phyloP scores from a whole-genome alignment of 1,140 invertebrate species.

The Drosophila kanapiae region DNA sequence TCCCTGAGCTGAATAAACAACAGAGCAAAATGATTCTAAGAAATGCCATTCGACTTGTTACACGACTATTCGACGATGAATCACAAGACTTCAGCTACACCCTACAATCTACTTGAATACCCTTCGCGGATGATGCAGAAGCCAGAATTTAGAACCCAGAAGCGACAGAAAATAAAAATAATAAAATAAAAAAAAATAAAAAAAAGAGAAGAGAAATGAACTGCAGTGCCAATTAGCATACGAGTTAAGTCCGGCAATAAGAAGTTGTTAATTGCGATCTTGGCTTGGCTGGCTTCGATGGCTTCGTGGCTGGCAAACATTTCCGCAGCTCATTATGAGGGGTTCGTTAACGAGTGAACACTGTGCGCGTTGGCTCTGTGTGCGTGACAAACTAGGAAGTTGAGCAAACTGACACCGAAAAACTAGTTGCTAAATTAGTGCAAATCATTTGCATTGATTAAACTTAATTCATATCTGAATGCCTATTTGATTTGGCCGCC shows the following conservation, averaged over 20 bases:
- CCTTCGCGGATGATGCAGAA: slow-evolving; percentile 1
- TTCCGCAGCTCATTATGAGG: slow-evolving; percentile 61
- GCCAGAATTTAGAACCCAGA: no score
- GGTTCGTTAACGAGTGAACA: slow-evolving; percentile 53
- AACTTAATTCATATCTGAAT: slow-evolving; percentile 69
- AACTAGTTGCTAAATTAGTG: slow-evolving; percentile 76
- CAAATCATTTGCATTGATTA: slow-evolving; percentile 77
- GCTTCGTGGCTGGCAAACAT: slow-evolving; percentile 52
- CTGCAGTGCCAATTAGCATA: slow-evolving; percentile 71
- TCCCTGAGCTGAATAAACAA: slow-evolving; percentile 9
- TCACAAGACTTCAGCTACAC: slow-evolving; percentile 4
- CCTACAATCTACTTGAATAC: slow-evolving; percentile 1
- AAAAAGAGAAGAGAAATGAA: slow-evolving; percentile 14
- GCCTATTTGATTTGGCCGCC: slow-evolving; percentile 65
- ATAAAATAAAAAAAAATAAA: not conserved
- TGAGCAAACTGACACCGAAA: slow-evolving; percentile 39
- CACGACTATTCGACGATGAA: slow-evolving; percentile 17
- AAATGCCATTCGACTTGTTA: slow-evolving; percentile 32
- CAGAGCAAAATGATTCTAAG: slow-evolving; percentile 21
- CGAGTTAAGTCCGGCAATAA: slow-evolving; percentile 32
- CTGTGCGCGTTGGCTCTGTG: slow-evolving; percentile 4
- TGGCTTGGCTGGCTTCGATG: slow-evolving; percentile 13
- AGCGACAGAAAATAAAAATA: not conserved
- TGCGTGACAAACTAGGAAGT: slow-evolving; percentile 36
- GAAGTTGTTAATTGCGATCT: slow-evolving; percentile 67